Conservation (phyloP, 1,140 invertebrate species). For the Cydia pomonella region DNA sequence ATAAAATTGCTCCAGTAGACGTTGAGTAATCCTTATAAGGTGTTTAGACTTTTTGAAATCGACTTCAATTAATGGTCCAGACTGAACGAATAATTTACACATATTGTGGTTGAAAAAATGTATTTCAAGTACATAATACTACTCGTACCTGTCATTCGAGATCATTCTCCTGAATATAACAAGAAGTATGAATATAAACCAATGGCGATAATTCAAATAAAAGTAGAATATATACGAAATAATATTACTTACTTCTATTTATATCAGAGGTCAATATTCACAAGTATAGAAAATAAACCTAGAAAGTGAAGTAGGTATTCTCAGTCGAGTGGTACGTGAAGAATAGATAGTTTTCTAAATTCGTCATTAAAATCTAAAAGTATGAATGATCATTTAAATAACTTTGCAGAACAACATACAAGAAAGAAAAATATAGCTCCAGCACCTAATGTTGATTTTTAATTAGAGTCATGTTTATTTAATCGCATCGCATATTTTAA, state of each 20-base stretch:
- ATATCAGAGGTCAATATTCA: too few species aligned
- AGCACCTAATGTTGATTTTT: background rate
- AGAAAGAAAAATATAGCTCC: background rate
- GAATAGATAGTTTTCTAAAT: too few species aligned
- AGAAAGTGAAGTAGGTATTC: too few species aligned
- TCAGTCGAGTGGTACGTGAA: too few species aligned
- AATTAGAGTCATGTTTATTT: constrained; percentile 8
- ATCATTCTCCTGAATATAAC: too few species aligned
- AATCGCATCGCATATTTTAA: constrained; percentile 19
- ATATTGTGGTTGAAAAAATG: background rate
- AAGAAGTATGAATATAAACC: too few species aligned
- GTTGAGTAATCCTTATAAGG: constrained; percentile 7
- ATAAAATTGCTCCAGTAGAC: background rate
- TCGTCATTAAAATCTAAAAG: too few species aligned
- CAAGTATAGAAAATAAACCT: too few species aligned
- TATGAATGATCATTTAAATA: background rate
- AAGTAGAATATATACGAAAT: too few species aligned
- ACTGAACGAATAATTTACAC: background rate
- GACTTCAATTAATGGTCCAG: background rate
- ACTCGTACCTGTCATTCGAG: background rate
- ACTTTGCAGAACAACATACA: background rate
- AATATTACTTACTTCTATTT: too few species aligned
- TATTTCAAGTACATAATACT: background rate
- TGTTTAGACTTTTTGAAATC: constrained; percentile 12
- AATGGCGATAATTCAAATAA: too few species aligned